Conservation (phyloP, 1,140 invertebrate genomes). For the Steinernema khuongi region DNA sequence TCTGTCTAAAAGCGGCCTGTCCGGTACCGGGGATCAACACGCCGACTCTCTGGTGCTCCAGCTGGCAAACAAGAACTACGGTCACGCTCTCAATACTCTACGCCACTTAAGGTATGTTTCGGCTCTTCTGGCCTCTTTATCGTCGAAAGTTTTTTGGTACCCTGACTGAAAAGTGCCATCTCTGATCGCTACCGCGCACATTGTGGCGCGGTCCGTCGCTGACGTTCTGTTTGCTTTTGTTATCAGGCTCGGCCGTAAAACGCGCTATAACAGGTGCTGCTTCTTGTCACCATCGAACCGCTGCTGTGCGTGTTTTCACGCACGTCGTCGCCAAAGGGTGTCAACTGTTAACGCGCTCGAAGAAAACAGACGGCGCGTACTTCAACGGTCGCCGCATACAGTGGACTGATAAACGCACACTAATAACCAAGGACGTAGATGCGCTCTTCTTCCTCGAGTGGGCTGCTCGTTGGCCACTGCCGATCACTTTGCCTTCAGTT, state of each 20-base stretch:
- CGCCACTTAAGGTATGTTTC: conserved; percentile 44
- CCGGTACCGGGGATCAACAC: conserved; percentile 27
- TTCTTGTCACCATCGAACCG: conserved; percentile 12
- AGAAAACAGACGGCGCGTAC: neutral
- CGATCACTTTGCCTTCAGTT: neutral
- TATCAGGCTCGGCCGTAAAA: conserved; percentile 1
- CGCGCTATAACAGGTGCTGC: neutral
- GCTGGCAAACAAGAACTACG: conserved; percentile 54
- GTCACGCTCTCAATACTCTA: conserved; percentile 45
- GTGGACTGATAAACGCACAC: neutral
- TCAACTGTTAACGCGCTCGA: conserved; percentile 4
- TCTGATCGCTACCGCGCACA: neutral
- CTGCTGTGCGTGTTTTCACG: conserved; percentile 3
- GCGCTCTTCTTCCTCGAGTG: neutral
- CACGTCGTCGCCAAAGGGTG: neutral
- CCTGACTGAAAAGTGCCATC: neutral
- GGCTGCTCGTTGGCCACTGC: neutral
- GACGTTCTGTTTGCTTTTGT: conserved; percentile 13
- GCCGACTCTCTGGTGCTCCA: conserved; percentile 50
- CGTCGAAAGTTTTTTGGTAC: neutral
- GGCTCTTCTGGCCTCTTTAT: neutral
- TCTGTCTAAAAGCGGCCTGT: neutral
- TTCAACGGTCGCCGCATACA: neutral
- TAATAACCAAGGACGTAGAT: neutral
- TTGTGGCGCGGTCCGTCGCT: neutral